Evolutionary conservation across 2,797 vertebrate species (phyloP).

Genomic region (Limosa lapponica): DNA sequence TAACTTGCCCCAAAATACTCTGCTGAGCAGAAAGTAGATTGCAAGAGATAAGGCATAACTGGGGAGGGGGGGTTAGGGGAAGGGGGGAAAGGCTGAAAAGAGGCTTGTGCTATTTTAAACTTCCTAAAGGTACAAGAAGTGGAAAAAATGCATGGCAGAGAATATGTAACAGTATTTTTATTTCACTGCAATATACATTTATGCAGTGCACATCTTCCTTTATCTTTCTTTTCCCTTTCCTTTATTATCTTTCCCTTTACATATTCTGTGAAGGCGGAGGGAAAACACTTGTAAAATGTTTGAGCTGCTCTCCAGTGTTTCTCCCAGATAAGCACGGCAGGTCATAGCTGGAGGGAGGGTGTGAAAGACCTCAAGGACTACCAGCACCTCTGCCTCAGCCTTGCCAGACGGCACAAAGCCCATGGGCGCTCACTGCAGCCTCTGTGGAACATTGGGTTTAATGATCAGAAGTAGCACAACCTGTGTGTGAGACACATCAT

Average conservation of each 20-base stretch:
- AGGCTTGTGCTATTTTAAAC: background rate
- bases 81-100: background rate
- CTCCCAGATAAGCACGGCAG: background rate
- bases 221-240: background rate
- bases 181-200: background rate
- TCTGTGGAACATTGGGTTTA: background rate
- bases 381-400: background rate
- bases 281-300: background rate
- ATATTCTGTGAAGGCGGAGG: background rate
- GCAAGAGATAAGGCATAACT: background rate
- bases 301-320: background rate
- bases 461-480: fast-evolving
- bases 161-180: background rate
- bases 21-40: background rate
- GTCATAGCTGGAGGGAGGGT: background rate
- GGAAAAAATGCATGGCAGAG: background rate
- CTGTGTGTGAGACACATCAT: fast-evolving
- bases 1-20: background rate
- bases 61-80: fast-evolving
- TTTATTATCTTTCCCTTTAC: background rate
- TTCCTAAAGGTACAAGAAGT: background rate
- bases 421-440: fast-evolving
- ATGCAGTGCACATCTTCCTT: background rate
- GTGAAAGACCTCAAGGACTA: background rate
- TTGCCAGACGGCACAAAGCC: background rate